Base-by-base conservation (phyloP, 2,113 vertebrate species). In the Heterocephalus glaber region DNA sequence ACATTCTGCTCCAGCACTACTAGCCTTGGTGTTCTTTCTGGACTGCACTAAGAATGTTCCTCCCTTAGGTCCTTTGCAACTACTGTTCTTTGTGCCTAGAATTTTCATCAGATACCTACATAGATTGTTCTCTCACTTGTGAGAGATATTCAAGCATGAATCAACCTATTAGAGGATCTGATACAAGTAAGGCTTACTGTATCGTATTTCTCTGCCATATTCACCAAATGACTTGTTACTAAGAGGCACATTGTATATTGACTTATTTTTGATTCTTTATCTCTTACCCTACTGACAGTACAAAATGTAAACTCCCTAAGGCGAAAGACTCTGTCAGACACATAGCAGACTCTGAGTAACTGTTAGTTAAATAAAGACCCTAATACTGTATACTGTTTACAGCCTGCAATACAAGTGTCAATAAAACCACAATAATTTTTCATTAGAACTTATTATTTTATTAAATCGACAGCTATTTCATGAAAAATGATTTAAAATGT, bases 401-500 rank as follows among this genome's bases (percentile, higher is more conserved):
- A 93, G 60, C 66, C 85, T 94, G 24, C 47, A 96, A 92, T 6
- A n/a, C 11, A 28, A 84, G 41, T 0, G 60, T 49, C 12, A 47
- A 86, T 72, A 82, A 96, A 93, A 88, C 44, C 49, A 95, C 16
- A 95, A 81, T 9, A 20, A 38, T 47, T 16, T 76, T 47, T 76
- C 38, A 74, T 47, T 47, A 28, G 72, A 47, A 47, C 12, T 74
- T 74, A 30, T 47, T 76, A 47, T 1, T 76, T 44, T 47, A 76
- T 76, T 76, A 47, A 72, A 92, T 3, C 49, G 68, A 77, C 35
- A 90, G 54, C 7, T 83, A 65, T 77, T 77, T 93, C 54, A 56
- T 44, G 44, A 70, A 92, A 94, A 92, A 88, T 33, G 26, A 24
- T 86, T 52, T 77, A 68, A 77, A 90, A 82, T 87, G 88, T 72